A percentile compares a stretch with the other conserved stretches of the same genome.
Evolutionary conservation across 2,888 invertebrate species (phyloP).

Genomic region (Lepidonotus clava): DNA sequence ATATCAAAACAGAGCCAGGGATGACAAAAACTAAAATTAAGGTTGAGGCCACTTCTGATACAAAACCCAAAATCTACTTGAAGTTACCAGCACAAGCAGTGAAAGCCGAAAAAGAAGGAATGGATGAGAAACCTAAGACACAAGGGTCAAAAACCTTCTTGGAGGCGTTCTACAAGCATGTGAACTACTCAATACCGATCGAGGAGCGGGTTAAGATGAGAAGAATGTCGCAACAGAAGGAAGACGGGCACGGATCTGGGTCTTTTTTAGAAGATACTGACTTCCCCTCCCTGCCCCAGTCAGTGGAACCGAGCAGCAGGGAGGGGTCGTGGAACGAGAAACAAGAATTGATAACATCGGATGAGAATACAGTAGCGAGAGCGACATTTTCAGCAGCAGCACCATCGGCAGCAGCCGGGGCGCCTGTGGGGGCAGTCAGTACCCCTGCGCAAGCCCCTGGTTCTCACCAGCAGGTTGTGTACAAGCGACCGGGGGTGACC

Average conservation of each 20-base stretch:
- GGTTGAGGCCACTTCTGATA: not conserved
- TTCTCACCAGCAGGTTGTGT: not conserved
- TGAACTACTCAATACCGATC: conserved; percentile 45
- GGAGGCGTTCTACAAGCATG: conserved; percentile 47
- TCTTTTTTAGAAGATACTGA: conserved; percentile 13
- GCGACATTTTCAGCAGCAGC: no score
- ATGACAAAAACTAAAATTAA: not conserved
- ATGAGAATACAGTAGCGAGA: no score
- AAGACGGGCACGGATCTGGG: not conserved
- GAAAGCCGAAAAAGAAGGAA: not conserved
- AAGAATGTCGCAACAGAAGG: not conserved
- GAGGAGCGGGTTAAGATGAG: conserved; percentile 56
- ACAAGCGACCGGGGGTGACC: not conserved
- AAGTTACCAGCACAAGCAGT: not conserved
- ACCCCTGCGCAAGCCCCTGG: not conserved
- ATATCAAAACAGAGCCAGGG: no score
- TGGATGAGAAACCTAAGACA: not conserved
- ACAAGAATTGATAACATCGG: not conserved
- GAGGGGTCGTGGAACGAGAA: not conserved
- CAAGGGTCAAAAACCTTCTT: conserved; percentile 33
- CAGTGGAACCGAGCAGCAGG: not conserved
- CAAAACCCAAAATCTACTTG: conserved; percentile 14
- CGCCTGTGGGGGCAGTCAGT: not conserved
- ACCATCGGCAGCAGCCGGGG: not conserved
- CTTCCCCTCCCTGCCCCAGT: conserved; percentile 44